A percentile compares a stretch with the other conserved stretches of the same genome.
These are phyloP conservation scores for Silurus aristotelis DNA, from an alignment of 2,797 vertebrate genomes.

Conservation along the genomic window DNA sequence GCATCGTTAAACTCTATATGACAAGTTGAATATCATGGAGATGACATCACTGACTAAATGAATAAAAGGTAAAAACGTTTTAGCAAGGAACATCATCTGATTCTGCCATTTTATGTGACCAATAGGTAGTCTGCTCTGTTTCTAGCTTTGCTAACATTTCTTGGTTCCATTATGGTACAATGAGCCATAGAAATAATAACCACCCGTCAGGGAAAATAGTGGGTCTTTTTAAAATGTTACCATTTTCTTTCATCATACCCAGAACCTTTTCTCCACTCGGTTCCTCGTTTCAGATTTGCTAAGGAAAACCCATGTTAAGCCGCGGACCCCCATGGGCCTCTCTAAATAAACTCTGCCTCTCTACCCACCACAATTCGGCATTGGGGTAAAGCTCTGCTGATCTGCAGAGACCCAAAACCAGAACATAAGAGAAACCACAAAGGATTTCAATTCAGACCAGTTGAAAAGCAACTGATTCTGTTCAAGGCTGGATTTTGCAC, in stretches of 20 bases:
- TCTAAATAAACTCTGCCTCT: slow-evolving; percentile 41
- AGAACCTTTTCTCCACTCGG: neutral
- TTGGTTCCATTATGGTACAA: neutral
- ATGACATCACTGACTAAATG: neutral
- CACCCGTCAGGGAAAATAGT: neutral
- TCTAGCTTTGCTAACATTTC: neutral
- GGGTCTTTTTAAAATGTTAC: neutral
- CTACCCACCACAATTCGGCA: slow-evolving; percentile 8
- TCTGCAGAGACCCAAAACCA: neutral
- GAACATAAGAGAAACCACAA: neutral
- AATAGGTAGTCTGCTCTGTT: neutral
- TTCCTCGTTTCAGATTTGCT: slow-evolving; percentile 31
- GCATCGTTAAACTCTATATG: too few species aligned
- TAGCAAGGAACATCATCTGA: neutral
- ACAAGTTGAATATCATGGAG: neutral
- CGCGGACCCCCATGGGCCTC: slow-evolving; percentile 23
- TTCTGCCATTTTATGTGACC: neutral
- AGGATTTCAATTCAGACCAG: neutral
- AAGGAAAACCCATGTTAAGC: slow-evolving; percentile 28
- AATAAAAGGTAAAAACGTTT: neutral
- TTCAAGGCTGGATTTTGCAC: neutral
- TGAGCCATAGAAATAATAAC: neutral
- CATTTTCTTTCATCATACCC: neutral
- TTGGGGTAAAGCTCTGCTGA: neutral
- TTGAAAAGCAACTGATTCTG: neutral